Evolutionary conservation across 2,888 invertebrate genomes (phyloP), one percentile per base, ranked within the genome.

Genomic region (Limnephilus auricula): DNA sequence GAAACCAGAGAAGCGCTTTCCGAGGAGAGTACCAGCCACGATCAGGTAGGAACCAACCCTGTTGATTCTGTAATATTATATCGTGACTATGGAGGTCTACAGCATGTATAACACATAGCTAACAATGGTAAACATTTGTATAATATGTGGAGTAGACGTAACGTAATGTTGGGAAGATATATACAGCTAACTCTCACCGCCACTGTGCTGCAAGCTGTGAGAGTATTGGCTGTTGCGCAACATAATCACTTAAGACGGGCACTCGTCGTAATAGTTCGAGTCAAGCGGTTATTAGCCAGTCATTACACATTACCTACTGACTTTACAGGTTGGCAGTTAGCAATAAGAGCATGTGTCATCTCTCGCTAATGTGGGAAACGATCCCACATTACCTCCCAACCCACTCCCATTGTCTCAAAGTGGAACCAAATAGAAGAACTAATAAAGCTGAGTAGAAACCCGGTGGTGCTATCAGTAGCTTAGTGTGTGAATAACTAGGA

Each of bases 1-100:
- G 97, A 97, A 94, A 97, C 97, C 4, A 96, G 97, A 94, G 98
- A 98, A 94, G 97, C 97, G 0, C 95, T 98, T 65, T 96, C 97
- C 93, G 97, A 97, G 92, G 98, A 98, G 94, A 97, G 97, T 93
- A 89, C 88, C 30, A 98, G 97, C 30, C 90, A 92, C 50, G 92
- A 92, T 18, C 90, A 90, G 89, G 92, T 92, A 92, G 65, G 78
- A 30, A 13, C 32, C 2, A 13, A 3, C 30, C 30, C 31, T 31
- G 15, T 18, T 0, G 0, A 32, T 80, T 13, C 3, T 13, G 10
- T 80, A 31, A 15, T 2, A 80, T 79, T 31, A 79, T n/a, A 79
- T 12, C 18, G 50, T 15, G 50, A 13, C 45, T 45, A 15, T 15
- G 45, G 15, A 15, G 45, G 13, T 15, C 45, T 15, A 45, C 45